Evolutionary conservation across 1,140 invertebrate species (phyloP).

Genomic region (Agraylea sexmaculata): DNA sequence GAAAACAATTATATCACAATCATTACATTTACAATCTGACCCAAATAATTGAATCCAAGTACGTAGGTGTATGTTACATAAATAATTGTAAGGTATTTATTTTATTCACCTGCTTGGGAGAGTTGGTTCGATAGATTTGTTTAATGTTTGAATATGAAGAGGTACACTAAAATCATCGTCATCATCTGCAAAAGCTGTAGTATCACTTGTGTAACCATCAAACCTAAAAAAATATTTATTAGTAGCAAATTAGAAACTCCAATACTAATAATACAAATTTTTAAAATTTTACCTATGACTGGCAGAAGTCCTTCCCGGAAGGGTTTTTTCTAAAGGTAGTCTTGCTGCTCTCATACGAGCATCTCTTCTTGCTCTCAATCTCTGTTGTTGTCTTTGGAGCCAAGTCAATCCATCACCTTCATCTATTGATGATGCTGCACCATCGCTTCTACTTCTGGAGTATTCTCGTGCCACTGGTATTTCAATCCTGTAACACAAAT

Average conservation of each 20-base stretch:
- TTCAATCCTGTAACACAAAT: slow-evolving; percentile 8
- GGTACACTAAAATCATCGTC: slow-evolving; percentile 53
- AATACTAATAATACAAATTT: background rate
- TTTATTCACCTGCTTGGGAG: slow-evolving; percentile 17
- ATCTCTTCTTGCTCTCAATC: slow-evolving; percentile 55
- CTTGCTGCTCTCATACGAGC: slow-evolving; percentile 53
- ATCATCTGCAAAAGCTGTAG: slow-evolving; percentile 61
- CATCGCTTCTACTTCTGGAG: too few species aligned
- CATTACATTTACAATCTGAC: too few species aligned
- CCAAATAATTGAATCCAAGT: too few species aligned
- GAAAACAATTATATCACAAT: slow-evolving; percentile 36
- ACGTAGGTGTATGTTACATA: background rate
- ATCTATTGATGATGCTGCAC: background rate
- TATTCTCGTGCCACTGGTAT: slow-evolving; percentile 5
- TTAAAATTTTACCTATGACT: slow-evolving; percentile 32
- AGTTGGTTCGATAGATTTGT: slow-evolving; percentile 26
- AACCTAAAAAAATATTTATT: slow-evolving; percentile 26
- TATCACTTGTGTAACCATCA: slow-evolving; percentile 66
- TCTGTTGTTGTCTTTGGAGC: slow-evolving; percentile 67
- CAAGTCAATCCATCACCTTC: slow-evolving; percentile 48
- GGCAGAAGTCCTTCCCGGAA: slow-evolving; percentile 33
- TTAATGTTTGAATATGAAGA: slow-evolving; percentile 49
- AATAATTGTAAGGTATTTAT: background rate
- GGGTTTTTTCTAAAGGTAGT: slow-evolving; percentile 50
- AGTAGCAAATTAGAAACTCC: slow-evolving; percentile 2